Evolutionary conservation across 92 coral and sea anemone species (phyloP), one percentile per base, ranked within the genome.

Genomic region (Epizoanthus stellaris): DNA sequence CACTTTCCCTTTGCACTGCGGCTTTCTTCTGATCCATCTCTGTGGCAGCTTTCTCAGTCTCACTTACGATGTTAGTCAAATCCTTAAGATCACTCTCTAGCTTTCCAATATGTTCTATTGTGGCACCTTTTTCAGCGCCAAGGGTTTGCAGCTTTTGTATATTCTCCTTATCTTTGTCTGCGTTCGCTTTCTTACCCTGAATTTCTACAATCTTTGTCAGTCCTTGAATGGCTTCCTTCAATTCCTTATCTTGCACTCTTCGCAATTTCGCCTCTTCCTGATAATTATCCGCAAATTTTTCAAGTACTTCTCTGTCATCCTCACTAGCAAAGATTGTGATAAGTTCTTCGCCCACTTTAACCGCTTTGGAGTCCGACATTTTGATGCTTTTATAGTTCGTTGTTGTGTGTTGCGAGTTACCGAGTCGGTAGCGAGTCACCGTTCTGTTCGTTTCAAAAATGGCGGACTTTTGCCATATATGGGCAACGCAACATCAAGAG

Each of bases 271-370:
- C 79, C 2, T 76, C 56, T 10, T 77, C 62, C 39, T 83, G 69
- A 30, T 70, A 66, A 64, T 56, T 77, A 19, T 86, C 61, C 16
- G 77, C 80, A 3, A 67, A 80, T 67, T 87, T 93, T 45, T 81
- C 86, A 57, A 96, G 89, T 25, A 85, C 73, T 63, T 93, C 95
- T 47, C 65, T 87, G 88, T 96, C 98, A 81, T 96, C 98, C 17
- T 75, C 93, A 80, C 95, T 96, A 52, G 95, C 93, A 19, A 96
- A 88, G 81, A 95, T 91, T 2, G 95, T 93, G 12, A 89, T 89
- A 40, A 96, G 59, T 82, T 94, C 98, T 21, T 84, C 80, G 19
- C 86, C 81, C 20, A 91, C 88, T 10, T 82, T 70, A 39, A 84
- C 23, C 6, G 90, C 89, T 17, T 92, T 85, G 25, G 61, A 87